Conservation (phyloP, 1,140 invertebrate species). For the Cherax quadricarinatus region DNA sequence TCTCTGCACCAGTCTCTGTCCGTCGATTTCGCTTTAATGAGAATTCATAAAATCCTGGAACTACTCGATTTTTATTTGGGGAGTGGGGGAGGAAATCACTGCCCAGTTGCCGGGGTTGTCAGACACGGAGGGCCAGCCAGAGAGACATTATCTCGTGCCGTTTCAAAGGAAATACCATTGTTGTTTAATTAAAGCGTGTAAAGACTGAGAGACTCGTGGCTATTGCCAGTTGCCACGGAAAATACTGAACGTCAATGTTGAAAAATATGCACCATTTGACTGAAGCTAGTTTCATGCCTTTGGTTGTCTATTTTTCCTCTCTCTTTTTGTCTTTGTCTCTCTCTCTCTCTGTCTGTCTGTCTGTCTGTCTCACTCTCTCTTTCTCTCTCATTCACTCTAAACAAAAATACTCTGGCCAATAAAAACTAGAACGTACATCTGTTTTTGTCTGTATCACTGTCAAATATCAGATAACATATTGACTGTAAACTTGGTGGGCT, state of each 20-base stretch:
- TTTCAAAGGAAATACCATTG: neutral
- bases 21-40: neutral
- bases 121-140: neutral
- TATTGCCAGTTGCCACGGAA: neutral
- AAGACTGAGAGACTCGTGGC: neutral
- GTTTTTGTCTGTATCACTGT: slow-evolving; percentile 5
- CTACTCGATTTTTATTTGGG: neutral
- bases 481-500: slow-evolving; percentile 20
- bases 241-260: too few species aligned
- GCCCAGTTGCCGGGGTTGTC: neutral
- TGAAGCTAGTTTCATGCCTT: too few species aligned
- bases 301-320: too few species aligned
- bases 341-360: too few species aligned
- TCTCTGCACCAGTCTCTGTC: neutral
- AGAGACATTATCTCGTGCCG: too few species aligned
- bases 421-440: neutral
- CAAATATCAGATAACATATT: slow-evolving; percentile 22
- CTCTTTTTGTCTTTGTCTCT: too few species aligned
- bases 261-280: too few species aligned
- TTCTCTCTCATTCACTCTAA: too few species aligned
- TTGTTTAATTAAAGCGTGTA: neutral
- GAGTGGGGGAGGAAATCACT: neutral
- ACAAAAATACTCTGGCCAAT: too few species aligned
- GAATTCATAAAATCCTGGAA: neutral
- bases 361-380: too few species aligned